phyloP scores from a whole-genome alignment of 2,797 vertebrate genomes.

The Notoglanidium macrostoma region DNA sequence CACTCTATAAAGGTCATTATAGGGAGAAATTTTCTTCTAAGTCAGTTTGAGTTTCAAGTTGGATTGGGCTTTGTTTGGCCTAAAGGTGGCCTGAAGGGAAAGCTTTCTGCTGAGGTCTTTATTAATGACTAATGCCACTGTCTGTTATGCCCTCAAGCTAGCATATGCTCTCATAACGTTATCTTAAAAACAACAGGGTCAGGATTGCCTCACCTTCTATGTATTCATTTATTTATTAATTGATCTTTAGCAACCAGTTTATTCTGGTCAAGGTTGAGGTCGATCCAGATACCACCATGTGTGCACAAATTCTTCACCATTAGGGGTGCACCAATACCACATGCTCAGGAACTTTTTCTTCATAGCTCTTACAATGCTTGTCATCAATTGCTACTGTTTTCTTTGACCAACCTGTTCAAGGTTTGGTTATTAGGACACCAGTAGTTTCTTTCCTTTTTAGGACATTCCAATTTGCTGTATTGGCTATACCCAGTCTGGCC shows the following conservation, averaged over 20 bases:
- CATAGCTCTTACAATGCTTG: neutral
- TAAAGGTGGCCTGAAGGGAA: slow-evolving; percentile 58
- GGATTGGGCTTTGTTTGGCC: slow-evolving; percentile 60
- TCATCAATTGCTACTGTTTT: too few relatives aligned
- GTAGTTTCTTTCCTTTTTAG: neutral
- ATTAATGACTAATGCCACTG: slow-evolving; percentile 79
- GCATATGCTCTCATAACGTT: slow-evolving; percentile 46
- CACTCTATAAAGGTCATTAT: neutral
- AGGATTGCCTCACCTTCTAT: neutral
- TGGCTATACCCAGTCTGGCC: neutral
- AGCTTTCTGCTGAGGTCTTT: slow-evolving; percentile 65
- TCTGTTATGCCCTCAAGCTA: slow-evolving; percentile 72
- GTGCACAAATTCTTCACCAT: neutral
- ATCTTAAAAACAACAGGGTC: slow-evolving; percentile 6
- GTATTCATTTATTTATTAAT: neutral
- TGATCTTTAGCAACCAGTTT: neutral
- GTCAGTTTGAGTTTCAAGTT: neutral
- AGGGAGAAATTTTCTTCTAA: neutral
- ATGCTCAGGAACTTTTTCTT: neutral
- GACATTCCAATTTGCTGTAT: neutral
- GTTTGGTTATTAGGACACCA: neutral
- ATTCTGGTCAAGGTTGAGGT: neutral
- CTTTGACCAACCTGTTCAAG: neutral
- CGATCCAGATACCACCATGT: neutral
- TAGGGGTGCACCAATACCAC: neutral